Conservation (phyloP, 2,113 vertebrate species). For the Pterophyllum scalare region DNA sequence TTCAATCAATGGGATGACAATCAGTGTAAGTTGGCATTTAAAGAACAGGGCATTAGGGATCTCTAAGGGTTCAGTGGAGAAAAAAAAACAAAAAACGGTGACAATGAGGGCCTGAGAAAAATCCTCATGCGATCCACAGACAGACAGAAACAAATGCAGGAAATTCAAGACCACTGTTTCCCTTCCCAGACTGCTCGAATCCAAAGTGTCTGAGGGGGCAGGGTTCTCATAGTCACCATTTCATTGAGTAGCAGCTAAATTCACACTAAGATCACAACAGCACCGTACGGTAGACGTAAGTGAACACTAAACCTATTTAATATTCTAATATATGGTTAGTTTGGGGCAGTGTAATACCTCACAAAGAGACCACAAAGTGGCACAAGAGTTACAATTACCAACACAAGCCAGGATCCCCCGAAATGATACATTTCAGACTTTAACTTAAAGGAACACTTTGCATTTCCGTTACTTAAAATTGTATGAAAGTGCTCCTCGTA, state of each 20-base stretch:
- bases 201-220: background rate
- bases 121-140: background rate
- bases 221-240: background rate
- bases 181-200: background rate
- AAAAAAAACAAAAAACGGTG: background rate
- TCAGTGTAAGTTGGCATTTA: background rate
- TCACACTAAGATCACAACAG: background rate
- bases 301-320: background rate
- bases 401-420: background rate
- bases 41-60: background rate
- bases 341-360: background rate
- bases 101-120: background rate
- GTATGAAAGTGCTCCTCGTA: background rate
- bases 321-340: background rate
- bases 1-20: background rate
- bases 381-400: background rate
- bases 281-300: background rate
- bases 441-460: background rate
- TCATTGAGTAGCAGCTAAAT: background rate
- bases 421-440: background rate
- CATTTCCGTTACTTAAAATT: background rate
- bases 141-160: background rate
- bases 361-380: background rate
- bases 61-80: background rate
- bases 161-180: background rate